These are phyloP conservation scores for Setipinna tenuifilis DNA, from an alignment of 2,797 vertebrate species.

Conservation along the genomic window DNA sequence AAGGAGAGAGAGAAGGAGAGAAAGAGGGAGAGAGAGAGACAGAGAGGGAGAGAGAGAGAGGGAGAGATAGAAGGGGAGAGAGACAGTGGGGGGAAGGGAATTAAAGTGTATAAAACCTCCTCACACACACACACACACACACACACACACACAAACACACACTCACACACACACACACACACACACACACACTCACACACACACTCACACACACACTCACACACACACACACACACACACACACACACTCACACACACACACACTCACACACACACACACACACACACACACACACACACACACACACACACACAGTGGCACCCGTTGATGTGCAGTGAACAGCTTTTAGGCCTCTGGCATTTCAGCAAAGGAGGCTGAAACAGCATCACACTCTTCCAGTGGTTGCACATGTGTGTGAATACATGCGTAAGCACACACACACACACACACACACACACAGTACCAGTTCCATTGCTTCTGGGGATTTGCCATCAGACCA, in stretches of 20 bases:
- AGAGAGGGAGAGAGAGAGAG: conserved; percentile 30
- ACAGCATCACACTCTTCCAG: conserved; percentile 55
- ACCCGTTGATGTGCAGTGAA: conserved; percentile 50
- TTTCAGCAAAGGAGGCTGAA: conserved; percentile 38
- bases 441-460: too few relatives aligned
- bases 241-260: not conserved
- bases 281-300: not conserved
- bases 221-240: not conserved
- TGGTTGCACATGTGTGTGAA: conserved; percentile 44
- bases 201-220: too few relatives aligned
- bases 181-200: too few relatives aligned
- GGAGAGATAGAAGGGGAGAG: too few relatives aligned
- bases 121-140: too few relatives aligned
- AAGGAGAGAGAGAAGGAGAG: too few relatives aligned
- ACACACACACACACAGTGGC: not conserved
- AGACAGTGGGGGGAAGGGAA: conserved; percentile 38
- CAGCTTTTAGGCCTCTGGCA: conserved; percentile 57
- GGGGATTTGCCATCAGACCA: conserved; percentile 29
- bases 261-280: not conserved
- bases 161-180: too few relatives aligned
- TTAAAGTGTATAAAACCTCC: conserved; percentile 51
- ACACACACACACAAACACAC: too few relatives aligned
- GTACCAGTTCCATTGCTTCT: not conserved
- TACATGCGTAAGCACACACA: not conserved
- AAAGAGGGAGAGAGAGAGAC: conserved; percentile 32